Conservation (phyloP, 2,797 vertebrate species). For the Sebastiscus albofasciatus region DNA sequence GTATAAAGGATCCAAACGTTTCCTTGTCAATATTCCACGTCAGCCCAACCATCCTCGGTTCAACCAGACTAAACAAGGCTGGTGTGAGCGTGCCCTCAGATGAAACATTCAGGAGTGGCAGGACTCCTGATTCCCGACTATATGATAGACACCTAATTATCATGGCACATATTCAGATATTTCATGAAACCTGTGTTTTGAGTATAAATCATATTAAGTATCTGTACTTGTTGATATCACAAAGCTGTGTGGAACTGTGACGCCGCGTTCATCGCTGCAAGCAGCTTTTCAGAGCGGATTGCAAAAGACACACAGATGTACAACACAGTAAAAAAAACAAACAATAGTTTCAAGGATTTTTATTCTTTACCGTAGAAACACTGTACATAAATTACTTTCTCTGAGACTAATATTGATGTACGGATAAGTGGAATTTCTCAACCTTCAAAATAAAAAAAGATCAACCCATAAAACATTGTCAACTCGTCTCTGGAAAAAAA, state of each 20-base stretch:
- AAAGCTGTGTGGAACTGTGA: neutral
- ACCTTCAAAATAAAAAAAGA: conserved; percentile 75
- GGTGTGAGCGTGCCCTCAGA: neutral
- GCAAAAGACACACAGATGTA: neutral
- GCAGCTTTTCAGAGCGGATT: neutral
- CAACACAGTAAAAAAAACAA: conserved; percentile 25
- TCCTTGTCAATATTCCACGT: too few relatives aligned
- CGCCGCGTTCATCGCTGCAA: neutral
- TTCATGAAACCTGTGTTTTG: neutral
- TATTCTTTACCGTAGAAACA: conserved; percentile 99
- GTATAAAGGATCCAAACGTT: too few relatives aligned
- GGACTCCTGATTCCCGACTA: neutral
- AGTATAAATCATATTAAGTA: neutral
- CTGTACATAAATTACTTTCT: conserved; percentile 99
- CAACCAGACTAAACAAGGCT: neutral
- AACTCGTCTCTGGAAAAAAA: conserved; percentile 84
- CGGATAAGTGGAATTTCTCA: conserved; percentile 94
- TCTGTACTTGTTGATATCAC: neutral
- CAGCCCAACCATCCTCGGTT: neutral
- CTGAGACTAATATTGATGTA: conserved; percentile 99
- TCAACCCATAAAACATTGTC: conserved; percentile 93
- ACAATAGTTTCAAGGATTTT: conserved; percentile 90
- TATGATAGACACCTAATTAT: neutral
- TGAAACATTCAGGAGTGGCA: neutral
- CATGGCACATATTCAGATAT: neutral